Percentiles rank a stretch among this genome's conserved stretches.
phyloP scores from a whole-genome alignment of 1,140 invertebrate genomes.

The Lordiphosa clarofinis region DNA sequence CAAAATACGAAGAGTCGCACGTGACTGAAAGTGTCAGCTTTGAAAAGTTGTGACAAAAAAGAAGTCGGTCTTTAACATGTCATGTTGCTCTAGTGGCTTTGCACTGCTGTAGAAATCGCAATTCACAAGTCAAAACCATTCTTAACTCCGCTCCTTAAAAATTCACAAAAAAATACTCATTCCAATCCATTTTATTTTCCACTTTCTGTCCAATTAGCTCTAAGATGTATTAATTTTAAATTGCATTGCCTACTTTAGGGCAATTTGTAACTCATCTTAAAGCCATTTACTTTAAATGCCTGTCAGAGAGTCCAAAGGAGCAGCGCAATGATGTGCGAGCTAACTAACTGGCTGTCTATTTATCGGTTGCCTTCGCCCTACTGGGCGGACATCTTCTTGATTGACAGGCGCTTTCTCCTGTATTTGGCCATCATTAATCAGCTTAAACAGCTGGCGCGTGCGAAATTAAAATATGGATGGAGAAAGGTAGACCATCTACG shows the following conservation, averaged over 20 bases:
- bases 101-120: too few species aligned
- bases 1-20: too few species aligned
- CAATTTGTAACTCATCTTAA: slow-evolving; percentile 35
- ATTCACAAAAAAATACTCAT: too few species aligned
- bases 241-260: not conserved
- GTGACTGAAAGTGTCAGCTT: too few species aligned
- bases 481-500: slow-evolving; percentile 2
- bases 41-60: too few species aligned
- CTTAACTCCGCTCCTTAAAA: too few species aligned
- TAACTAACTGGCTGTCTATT: slow-evolving; percentile 49
- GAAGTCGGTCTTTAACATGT: too few species aligned
- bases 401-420: slow-evolving; percentile 47
- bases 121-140: too few species aligned
- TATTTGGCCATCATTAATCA: slow-evolving; percentile 55
- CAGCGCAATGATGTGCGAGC: slow-evolving; percentile 7
- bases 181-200: too few species aligned
- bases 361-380: not conserved
- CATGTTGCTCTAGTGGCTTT: too few species aligned
- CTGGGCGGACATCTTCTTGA: slow-evolving; percentile 29
- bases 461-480: slow-evolving; percentile 52
- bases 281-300: slow-evolving; percentile 46
- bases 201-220: too few species aligned
- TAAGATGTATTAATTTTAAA: too few species aligned
- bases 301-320: slow-evolving; percentile 24
- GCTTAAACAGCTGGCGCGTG: slow-evolving; percentile 59